Evolutionary conservation across 1,140 invertebrate genomes (phyloP).

Genomic region (Aphaenogaster floridana): DNA sequence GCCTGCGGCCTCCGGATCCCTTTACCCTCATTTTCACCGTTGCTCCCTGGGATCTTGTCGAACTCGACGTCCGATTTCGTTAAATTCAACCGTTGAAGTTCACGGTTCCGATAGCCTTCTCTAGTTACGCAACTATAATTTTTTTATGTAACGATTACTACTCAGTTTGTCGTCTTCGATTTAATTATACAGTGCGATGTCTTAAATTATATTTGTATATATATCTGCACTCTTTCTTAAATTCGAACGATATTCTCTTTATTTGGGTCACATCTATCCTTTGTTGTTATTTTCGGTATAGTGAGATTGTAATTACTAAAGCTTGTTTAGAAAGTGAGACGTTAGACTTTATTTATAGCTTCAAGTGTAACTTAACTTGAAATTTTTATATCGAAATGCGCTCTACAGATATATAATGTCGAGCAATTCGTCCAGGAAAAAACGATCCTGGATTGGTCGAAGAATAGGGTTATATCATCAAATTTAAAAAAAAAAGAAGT

Average conservation of each 20-base stretch:
- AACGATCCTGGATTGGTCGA: not conserved
- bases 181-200: not conserved
- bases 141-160: not conserved
- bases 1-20: not conserved
- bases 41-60: not conserved
- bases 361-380: not conserved
- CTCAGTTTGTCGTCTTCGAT: not conserved
- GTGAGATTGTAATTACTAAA: not conserved
- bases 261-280: not conserved
- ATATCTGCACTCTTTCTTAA: not conserved
- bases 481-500: no score
- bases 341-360: not conserved
- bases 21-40: slow-evolving; percentile 8
- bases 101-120: not conserved
- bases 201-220: not conserved
- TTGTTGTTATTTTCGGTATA: not conserved
- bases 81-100: not conserved
- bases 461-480: not conserved
- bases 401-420: not conserved
- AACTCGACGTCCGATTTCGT: slow-evolving; percentile 5
- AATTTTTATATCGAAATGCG: not conserved
- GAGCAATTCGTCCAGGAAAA: not conserved
- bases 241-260: not conserved
- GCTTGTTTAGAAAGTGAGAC: not conserved
- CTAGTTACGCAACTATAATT: not conserved